Evolutionary conservation across 2,113 vertebrate genomes (phyloP), one percentile per base, ranked within the genome.

Genomic region (Petroica traversi): DNA sequence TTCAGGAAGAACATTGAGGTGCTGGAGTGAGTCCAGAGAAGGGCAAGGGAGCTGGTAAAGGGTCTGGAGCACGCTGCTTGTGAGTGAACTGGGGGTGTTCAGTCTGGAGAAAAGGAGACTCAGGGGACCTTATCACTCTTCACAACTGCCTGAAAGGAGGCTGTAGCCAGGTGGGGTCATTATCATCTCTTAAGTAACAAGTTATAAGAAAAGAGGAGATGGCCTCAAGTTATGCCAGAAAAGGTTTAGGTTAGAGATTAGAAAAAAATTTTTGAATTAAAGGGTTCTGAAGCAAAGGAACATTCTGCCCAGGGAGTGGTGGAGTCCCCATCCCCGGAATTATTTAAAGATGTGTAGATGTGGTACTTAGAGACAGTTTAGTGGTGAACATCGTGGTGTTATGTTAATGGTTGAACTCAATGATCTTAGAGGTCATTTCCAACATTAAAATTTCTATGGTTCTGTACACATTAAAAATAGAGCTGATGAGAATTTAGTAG

Each of bases 41-140:
- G 28, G 36, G 8, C 33, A n/a, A 2, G 0, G 1, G 52, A 73
- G 23, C n/a, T n/a, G n/a, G n/a, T n/a, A n/a, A n/a, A n/a, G n/a
- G 15, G 33, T 45, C 36, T 58, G 23, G 43, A 58, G 12, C 14
- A 43, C 26, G 38, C 19, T n/a, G 3, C 25, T 45, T 31, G 14
- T 29, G 11, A 89, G 19, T 6, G 22, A 81, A 28, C 10, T 58
- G 26, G 1, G 10, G 5, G 3, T 66, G 19, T 25, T 51, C 17
- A 20, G 15, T 11, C 33, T 58, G 51, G 33, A 74, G 16, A 36
- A 74, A 14, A 59, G 51, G 11, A 88, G 38, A 13, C 28, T 73
- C 25, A 9, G 6, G 12, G 11, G 59, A 58, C 9, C 43, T 66
- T n/a, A n/a, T 14, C 10, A 24, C 22, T 38, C 12, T 58, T 18